Percentiles rank a stretch among this genome's conserved stretches.
phyloP scores from a whole-genome alignment of 2,113 vertebrate species.

The cattle (Bos taurus) region DNA sequence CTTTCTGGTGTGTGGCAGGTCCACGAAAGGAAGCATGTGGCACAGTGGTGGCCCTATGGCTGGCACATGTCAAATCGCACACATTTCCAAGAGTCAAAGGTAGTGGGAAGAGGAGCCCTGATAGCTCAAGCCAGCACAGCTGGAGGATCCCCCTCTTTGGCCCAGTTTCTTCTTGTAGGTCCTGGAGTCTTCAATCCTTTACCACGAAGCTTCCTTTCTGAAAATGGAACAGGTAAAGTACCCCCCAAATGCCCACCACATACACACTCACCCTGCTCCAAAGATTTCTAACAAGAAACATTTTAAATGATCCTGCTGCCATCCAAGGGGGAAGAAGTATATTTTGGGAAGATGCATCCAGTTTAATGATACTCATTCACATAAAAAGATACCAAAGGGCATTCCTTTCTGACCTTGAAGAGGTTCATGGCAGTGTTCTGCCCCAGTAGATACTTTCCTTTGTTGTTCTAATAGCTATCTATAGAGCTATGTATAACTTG shows the following conservation, averaged over 20 bases:
- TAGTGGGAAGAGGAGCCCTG: background rate
- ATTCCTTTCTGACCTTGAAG: background rate
- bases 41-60: background rate
- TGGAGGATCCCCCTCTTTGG: background rate
- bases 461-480: background rate
- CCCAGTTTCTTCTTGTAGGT: background rate
- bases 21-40: background rate
- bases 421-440: background rate
- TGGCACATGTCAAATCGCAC: background rate
- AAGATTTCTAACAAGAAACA: background rate
- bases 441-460: background rate
- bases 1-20: background rate
- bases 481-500: background rate
- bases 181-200: background rate
- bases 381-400: background rate
- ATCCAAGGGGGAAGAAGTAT: background rate
- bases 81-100: background rate
- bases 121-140: background rate
- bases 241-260: background rate
- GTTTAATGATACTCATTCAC: background rate
- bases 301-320: background rate
- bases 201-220: background rate
- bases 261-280: background rate
- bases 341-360: background rate
- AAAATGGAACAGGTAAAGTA: background rate